phyloP scores from a whole-genome alignment of 2,888 invertebrate genomes.

The Pterostichus niger region DNA sequence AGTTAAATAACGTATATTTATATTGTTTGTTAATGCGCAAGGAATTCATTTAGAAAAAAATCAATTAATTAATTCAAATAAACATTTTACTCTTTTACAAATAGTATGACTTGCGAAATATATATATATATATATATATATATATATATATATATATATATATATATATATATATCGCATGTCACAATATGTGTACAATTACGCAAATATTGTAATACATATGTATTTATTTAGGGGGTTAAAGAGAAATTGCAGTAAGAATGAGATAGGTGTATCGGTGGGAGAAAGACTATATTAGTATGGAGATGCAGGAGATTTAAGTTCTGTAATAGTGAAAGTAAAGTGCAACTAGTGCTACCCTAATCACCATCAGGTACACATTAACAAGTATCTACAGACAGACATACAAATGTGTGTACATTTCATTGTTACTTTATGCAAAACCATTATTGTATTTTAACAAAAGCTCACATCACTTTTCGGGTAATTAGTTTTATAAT shows the following conservation, averaged over 20 bases:
- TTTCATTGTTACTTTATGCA: conserved; percentile 5
- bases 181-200: neutral
- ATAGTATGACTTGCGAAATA: too few species aligned
- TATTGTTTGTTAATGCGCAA: neutral
- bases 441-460: conserved; percentile 22
- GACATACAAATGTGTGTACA: conserved; percentile 1
- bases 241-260: conserved; percentile 56
- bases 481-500: conserved; percentile 17
- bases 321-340: conserved; percentile 58
- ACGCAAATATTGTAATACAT: conserved; percentile 11
- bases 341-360: conserved; percentile 20
- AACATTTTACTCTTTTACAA: neutral
- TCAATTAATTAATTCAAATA: too few species aligned
- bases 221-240: conserved; percentile 17
- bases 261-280: conserved; percentile 60
- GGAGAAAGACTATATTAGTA: conserved; percentile 69
- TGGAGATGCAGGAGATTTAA: conserved; percentile 62
- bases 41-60: too few species aligned
- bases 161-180: neutral
- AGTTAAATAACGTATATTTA: too few species aligned
- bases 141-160: too few species aligned
- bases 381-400: neutral
- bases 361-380: neutral
- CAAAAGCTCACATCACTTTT: conserved; percentile 1
- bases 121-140: too few species aligned